Conservation (phyloP, 2,888 invertebrate species). For the Cloeon dipterum region DNA sequence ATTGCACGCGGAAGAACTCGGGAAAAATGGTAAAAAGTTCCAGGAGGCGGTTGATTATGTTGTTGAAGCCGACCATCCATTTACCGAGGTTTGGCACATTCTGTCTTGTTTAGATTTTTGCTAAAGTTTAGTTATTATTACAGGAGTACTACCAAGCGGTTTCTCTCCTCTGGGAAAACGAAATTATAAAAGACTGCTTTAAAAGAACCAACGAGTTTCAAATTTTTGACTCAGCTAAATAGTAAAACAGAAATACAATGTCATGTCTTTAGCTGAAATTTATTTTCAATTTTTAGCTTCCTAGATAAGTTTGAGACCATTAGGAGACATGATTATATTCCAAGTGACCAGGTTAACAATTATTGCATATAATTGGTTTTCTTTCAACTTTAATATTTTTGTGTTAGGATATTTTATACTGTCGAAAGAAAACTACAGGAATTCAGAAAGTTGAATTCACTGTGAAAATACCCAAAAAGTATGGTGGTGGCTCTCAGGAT, state of each 20-base stretch:
- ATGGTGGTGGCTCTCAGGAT: constrained; percentile 43
- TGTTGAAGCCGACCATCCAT: neutral
- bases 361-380: constrained; percentile 1
- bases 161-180: constrained; percentile 40
- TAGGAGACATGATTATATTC: constrained; percentile 36
- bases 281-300: constrained; percentile 28
- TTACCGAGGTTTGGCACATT: too few species aligned
- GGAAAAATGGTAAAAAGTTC: too few species aligned
- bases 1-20: too few species aligned
- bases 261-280: neutral
- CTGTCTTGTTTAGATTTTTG: too few species aligned
- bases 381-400: neutral
- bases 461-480: constrained; percentile 40
- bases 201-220: constrained; percentile 52
- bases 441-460: constrained; percentile 54
- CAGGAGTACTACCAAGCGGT: constrained; percentile 53
- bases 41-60: too few species aligned
- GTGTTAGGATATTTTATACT: constrained; percentile 47
- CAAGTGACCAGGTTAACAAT: constrained; percentile 27
- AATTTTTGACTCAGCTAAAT: constrained; percentile 57
- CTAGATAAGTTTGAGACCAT: constrained; percentile 44
- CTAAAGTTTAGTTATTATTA: constrained; percentile 11
- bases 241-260: constrained; percentile 22
- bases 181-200: constrained; percentile 43
- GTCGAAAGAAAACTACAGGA: constrained; percentile 46